Conservation (phyloP, 2,797 vertebrate genomes). For the Falco columbarius region DNA sequence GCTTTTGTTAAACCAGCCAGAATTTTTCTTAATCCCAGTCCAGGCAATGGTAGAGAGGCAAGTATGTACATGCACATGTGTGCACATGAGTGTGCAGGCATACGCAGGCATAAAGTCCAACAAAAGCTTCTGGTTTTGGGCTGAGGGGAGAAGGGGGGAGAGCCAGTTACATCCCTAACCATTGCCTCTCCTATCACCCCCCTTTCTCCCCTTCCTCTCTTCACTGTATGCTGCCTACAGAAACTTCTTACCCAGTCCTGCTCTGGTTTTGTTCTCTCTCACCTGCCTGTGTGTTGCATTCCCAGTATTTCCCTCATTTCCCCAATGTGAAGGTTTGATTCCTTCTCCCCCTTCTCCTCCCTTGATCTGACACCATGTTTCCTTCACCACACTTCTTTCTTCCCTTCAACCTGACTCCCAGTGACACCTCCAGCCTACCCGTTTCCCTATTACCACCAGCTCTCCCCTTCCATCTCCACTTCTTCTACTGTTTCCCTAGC, state of each 20-base stretch:
- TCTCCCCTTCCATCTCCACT: not conserved
- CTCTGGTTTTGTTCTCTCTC: not conserved
- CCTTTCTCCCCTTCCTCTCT: not conserved
- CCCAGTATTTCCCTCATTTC: not conserved
- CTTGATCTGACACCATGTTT: not conserved
- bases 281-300: not conserved
- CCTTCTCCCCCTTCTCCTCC: accelerated
- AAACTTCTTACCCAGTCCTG: not conserved
- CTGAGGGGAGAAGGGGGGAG: not conserved
- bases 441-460: not conserved
- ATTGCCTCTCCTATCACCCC: not conserved
- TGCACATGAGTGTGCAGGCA: accelerated
- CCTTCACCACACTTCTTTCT: not conserved
- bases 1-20: not conserved
- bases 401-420: not conserved
- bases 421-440: accelerated
- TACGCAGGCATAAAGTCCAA: not conserved
- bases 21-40: not conserved
- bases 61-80: accelerated
- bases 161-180: not conserved
- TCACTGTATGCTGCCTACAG: accelerated
- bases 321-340: not conserved
- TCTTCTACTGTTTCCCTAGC: not conserved
- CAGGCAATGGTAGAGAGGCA: not conserved
- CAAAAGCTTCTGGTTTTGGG: not conserved